Evolutionary conservation across 2,797 vertebrate species (phyloP).

Genomic region (Microcaecilia unicolor): DNA sequence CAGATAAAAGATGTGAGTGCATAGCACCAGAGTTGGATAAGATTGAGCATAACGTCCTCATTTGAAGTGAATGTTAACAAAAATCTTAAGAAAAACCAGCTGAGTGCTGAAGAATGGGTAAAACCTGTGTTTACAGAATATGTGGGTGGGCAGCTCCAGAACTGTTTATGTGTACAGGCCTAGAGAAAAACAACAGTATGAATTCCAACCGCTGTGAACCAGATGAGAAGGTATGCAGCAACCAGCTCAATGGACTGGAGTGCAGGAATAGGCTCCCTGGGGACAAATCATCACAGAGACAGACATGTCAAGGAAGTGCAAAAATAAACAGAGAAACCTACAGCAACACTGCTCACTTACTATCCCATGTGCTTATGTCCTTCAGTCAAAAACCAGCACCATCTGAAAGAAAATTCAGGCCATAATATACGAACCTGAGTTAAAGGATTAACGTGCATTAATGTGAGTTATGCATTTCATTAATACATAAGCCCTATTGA

Average conservation of each 20-base stretch:
- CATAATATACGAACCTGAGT: too few relatives aligned
- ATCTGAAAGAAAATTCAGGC: too few relatives aligned
- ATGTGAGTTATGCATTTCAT: too few relatives aligned
- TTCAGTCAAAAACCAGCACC: too few relatives aligned
- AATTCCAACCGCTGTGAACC: slow-evolving; percentile 45
- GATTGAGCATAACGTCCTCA: slow-evolving; percentile 19
- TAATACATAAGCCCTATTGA: too few relatives aligned
- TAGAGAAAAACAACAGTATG: slow-evolving; percentile 19
- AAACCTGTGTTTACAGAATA: slow-evolving; percentile 25
- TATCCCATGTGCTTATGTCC: too few relatives aligned
- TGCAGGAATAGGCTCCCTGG: background rate
- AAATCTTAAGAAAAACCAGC: slow-evolving; percentile 24
- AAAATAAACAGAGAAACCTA: background rate
- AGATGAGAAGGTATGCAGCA: slow-evolving; percentile 37
- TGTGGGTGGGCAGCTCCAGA: slow-evolving; percentile 27
- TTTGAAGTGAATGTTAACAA: slow-evolving; percentile 36
- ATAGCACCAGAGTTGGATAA: too few relatives aligned
- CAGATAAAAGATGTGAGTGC: too few relatives aligned
- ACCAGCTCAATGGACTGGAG: background rate
- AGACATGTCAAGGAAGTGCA: background rate
- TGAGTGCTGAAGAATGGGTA: slow-evolving; percentile 27
- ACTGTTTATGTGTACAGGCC: slow-evolving; percentile 43
- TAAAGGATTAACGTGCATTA: too few relatives aligned
- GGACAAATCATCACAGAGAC: slow-evolving; percentile 6
- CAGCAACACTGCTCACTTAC: too few relatives aligned